A percentile compares a stretch with the other conserved stretches of the same genome.
Conservation (phyloP, 2,888 invertebrate genomes). For the Heterodera filipjevi region DNA sequence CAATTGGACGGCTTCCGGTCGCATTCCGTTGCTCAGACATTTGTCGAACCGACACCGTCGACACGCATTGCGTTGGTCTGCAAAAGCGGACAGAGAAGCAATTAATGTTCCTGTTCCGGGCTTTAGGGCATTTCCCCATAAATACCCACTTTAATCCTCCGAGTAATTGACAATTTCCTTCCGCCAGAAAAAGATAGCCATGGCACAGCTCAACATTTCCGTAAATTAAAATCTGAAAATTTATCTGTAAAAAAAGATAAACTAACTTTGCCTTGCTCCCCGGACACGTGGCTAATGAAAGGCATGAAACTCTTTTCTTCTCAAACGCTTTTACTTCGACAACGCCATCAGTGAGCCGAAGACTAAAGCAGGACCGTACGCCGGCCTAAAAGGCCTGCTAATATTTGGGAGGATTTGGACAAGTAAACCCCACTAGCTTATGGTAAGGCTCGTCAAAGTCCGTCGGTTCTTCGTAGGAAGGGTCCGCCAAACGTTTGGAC, state of each 20-base stretch:
- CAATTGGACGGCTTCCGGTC: conserved; percentile 21
- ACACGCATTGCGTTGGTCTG: conserved; percentile 62
- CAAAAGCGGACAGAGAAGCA: conserved; percentile 23
- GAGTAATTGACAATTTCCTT: not conserved
- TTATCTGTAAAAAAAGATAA: not conserved
- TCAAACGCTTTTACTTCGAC: conserved; percentile 21
- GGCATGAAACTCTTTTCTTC: conserved; percentile 3
- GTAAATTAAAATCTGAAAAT: conserved; percentile 5
- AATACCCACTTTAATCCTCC: not conserved
- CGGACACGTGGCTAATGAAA: not conserved
- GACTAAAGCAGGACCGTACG: not conserved
- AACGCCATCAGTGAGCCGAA: conserved; percentile 18
- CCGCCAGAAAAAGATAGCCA: not conserved
- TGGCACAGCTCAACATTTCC: not conserved
- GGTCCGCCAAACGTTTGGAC: conserved; percentile 5
- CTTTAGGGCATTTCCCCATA: not conserved
- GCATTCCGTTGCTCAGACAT: conserved; percentile 59
- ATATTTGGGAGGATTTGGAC: not conserved
- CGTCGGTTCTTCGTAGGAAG: not conserved
- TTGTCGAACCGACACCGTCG: conserved; percentile 58
- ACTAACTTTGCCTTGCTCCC: conserved; percentile 2
- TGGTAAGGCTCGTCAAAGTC: conserved; percentile 1
- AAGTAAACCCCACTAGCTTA: not conserved
- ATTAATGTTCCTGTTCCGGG: no score
- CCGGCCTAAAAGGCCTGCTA: not conserved